Conservation (phyloP, 2,113 vertebrate species). For the Porphyrio hochstetteri region DNA sequence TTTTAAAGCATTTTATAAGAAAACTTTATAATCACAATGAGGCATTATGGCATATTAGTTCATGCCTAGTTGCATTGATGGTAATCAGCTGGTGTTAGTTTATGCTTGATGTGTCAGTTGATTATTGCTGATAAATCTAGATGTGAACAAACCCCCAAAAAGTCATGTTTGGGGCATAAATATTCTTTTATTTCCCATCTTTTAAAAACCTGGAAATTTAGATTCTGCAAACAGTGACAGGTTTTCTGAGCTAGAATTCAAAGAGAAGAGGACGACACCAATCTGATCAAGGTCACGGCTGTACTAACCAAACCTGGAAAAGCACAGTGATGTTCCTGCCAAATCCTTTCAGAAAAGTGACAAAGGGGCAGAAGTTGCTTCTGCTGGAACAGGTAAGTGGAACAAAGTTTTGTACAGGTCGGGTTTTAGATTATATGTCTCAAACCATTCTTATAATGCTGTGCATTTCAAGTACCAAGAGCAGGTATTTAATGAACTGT, state of each 20-base stretch:
- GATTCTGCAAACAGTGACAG: not conserved
- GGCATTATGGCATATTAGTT: constrained; percentile 58
- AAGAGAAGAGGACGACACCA: not conserved
- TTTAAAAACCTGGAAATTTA: not conserved
- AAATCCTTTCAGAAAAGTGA: not conserved
- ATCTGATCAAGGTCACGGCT: not conserved
- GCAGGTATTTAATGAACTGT: constrained; percentile 14
- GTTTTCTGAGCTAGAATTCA: not conserved
- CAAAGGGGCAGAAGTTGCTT: not conserved
- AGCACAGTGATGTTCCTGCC: fast-evolving
- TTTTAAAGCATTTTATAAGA: constrained; percentile 74
- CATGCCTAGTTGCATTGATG: constrained; percentile 62
- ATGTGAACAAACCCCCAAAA: not conserved
- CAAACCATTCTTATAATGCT: not conserved
- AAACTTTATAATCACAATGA: constrained; percentile 59
- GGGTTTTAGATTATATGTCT: not conserved
- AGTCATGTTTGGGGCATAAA: not conserved
- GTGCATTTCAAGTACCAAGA: not conserved
- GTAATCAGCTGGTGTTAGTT: constrained; percentile 51
- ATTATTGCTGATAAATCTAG: constrained; percentile 5
- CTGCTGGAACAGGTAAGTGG: not conserved
- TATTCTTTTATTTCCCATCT: not conserved
- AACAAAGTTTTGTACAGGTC: not conserved
- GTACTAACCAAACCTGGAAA: not conserved
- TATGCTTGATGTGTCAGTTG: not conserved